Evolutionary conservation across 2,113 vertebrate species (phyloP), one percentile per base, ranked within the genome.

Genomic region (Elaphurus davidianus): DNA sequence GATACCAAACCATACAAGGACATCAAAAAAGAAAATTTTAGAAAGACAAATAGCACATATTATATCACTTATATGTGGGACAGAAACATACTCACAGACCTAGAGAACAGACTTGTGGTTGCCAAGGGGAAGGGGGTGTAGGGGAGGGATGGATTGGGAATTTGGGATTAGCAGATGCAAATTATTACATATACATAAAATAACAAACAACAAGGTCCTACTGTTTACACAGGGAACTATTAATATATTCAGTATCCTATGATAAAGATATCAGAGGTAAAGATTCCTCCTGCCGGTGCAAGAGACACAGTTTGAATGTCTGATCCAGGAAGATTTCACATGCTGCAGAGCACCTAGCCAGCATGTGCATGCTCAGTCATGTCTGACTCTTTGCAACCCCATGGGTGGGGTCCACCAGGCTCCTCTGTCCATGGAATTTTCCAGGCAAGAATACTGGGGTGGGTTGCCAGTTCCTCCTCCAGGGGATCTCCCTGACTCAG

Each of bases 361-460:
- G 19, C 36, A 5, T 0, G 1, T 71, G n/a, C 12, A 11, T 71
- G 67, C 19, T 40, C n/a, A 40, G 2, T 71, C 10, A 0, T 23
- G 19, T 71, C n/a, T 71, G 67, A 40, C n/a, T 13, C n/a, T 23
- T 23, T 71, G 67, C n/a, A 40, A 71, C 9, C 19, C 19, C 67
- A 40, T 6, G n/a, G 19, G 9, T 71, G n/a, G 67, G n/a, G n/a
- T 36, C n/a, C 1, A 0, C 19, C n/a, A 71, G 67, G 9, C n/a
- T 71, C n/a, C 21, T 71, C 67, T 23, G 5, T 40, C 67, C 67
- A 40, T 71, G 67, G n/a, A 71, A 40, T 71, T 71, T 71, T 71
- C 67, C n/a, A 71, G 67, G 9, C n/a, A 40, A 71, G n/a, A 71
- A 71, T 71, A 71, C 5, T 71, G 5, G 10, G 0, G 67, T 71